Evolutionary conservation across 2,888 invertebrate genomes (phyloP).

Genomic region (Calameuta idolon): DNA sequence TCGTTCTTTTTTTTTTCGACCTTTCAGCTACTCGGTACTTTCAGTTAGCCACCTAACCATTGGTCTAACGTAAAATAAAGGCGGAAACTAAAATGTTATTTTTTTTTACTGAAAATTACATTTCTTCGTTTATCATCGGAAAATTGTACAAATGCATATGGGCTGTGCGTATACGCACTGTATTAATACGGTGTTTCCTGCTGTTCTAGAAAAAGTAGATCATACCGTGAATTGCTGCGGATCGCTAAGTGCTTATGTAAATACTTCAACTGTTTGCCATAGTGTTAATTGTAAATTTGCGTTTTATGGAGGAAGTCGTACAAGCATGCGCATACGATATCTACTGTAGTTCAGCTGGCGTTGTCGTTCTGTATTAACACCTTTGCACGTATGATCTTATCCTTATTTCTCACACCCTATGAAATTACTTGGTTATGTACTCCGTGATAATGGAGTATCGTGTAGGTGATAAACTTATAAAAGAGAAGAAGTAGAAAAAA

Average conservation of each 20-base stretch:
- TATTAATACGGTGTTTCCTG: background rate
- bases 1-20: conserved; percentile 32
- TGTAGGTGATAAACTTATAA: background rate
- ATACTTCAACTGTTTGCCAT: conserved; percentile 32
- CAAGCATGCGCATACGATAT: conserved; percentile 11
- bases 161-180: background rate
- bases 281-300: conserved; percentile 60
- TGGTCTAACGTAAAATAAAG: conserved; percentile 32
- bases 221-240: conserved; percentile 1
- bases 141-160: background rate
- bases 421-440: background rate
- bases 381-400: conserved; percentile 52
- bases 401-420: conserved; percentile 16
- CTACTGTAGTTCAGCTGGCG: conserved; percentile 38
- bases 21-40: conserved; percentile 19
- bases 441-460: background rate
- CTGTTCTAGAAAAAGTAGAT: background rate
- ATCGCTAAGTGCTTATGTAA: conserved; percentile 44
- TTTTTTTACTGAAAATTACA: background rate
- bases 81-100: background rate
- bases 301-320: conserved; percentile 53
- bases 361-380: conserved; percentile 40
- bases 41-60: conserved; percentile 26
- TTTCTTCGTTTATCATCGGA: background rate
- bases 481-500: background rate